A percentile compares a stretch with the other conserved stretches of the same genome.
Evolutionary conservation across 2,888 invertebrate genomes (phyloP).

Genomic region (Melipona bicolor): DNA sequence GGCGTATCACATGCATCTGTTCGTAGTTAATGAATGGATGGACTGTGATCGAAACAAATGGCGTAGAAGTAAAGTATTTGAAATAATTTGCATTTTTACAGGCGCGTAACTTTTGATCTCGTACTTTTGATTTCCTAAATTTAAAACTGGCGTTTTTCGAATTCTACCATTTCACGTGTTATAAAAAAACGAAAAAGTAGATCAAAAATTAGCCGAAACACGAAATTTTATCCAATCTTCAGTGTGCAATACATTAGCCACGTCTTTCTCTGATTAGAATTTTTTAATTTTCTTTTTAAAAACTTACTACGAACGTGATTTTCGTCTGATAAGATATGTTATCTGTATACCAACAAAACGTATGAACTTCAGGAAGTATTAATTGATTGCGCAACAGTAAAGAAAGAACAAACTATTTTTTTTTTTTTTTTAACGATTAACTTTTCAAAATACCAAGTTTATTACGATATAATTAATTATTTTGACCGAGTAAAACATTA

Average conservation of each 20-base stretch:
- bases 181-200: neutral
- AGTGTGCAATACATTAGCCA: neutral
- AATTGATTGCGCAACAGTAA: neutral
- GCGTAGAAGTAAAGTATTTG: neutral
- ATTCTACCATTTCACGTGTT: neutral
- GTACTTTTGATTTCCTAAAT: neutral
- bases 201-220: neutral
- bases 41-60: neutral
- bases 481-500: neutral
- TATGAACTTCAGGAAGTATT: neutral
- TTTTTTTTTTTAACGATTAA: neutral
- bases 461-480: neutral
- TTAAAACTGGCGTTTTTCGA: neutral
- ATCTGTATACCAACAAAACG: too few species aligned
- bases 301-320: neutral
- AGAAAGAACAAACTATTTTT: neutral
- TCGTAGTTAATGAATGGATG: neutral
- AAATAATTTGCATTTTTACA: neutral
- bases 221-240: neutral
- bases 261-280: neutral
- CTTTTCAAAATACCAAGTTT: neutral
- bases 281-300: neutral
- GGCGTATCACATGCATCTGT: neutral
- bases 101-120: neutral
- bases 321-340: constrained; percentile 32